Evolutionary conservation across 1,140 invertebrate genomes (phyloP), one percentile per base, ranked within the genome.

Genomic region (Aleiodes sp.): DNA sequence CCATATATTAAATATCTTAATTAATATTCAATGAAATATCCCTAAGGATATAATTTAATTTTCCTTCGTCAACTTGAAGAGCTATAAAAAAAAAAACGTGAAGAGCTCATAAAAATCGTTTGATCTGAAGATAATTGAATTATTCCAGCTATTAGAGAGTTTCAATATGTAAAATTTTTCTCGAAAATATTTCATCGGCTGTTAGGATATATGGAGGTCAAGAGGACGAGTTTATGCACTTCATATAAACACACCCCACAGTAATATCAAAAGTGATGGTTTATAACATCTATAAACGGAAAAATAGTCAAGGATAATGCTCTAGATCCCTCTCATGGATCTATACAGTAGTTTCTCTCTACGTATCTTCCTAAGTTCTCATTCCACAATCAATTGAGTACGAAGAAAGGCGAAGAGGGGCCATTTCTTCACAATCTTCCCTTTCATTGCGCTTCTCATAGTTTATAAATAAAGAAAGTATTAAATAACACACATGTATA

Each of bases 401-500:
- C 9, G 43, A 14, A 46, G 16, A 46, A 46, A 46, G 9, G 16
- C n/a, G 26, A 56, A 56, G 10, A 56, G 9, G n/a, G n/a, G n/a
- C n/a, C n/a, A n/a, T n/a, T n/a, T 43, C 14, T 43, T 16, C 39
- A 43, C 6, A 16, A 3, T 43, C 39, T 6, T 43, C 39, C n/a
- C 1, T 31, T 46, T 12, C 43, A 8, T 33, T 39, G 21, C 19
- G n/a, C 37, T 41, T 29, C 31, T 39, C 29, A 28, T 43, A 68
- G 24, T 62, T 37, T 39, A 64, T 67, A 59, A 4, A 33, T 33
- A 33, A 33, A 59, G 28, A 31, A 29, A 12, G 33, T 31, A 65
- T 56, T 9, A 9, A 12, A 57, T 59, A n/a, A 37, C 52, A 59
- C 28, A 60, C 39, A 62, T 68, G 28, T 68, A 61, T 68, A 62